A percentile compares a stretch with the other conserved stretches of the same genome.
phyloP scores from a whole-genome alignment of 2,113 vertebrate species.

The Sorex fumeus region DNA sequence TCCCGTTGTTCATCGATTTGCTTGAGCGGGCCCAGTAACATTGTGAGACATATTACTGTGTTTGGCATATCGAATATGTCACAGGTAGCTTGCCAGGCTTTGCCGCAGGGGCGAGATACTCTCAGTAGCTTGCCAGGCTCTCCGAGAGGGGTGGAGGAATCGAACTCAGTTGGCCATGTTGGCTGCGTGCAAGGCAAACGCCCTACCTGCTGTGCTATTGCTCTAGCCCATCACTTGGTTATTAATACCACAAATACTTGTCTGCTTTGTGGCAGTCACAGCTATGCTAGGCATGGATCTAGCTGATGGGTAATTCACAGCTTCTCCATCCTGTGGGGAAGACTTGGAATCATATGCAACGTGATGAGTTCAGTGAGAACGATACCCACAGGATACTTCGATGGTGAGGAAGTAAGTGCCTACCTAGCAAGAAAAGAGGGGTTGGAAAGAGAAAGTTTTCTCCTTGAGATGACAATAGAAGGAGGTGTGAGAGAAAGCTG shows the following conservation, averaged over 20 bases:
- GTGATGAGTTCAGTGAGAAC: neutral
- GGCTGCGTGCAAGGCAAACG: no score
- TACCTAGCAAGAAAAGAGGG: neutral
- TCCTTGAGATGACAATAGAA: neutral
- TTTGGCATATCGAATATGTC: no score
- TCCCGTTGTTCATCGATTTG: no score
- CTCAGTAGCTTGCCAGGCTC: no score
- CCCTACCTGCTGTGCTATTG: neutral
- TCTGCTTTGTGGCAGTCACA: neutral
- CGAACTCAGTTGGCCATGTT: no score
- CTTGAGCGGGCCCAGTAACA: no score
- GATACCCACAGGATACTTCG: fast-evolving
- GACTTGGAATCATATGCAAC: neutral
- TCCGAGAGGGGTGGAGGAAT: no score
- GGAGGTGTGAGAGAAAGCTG: neutral
- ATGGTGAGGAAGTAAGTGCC: neutral
- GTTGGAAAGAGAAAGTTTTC: neutral
- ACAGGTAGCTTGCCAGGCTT: no score
- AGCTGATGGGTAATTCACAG: neutral
- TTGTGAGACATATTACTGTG: no score
- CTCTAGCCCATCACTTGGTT: neutral
- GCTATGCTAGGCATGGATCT: no score
- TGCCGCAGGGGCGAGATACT: no score
- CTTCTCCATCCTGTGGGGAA: neutral
- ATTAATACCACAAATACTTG: neutral